These are phyloP conservation scores for Sinosuthora webbiana DNA, from an alignment of 2,113 vertebrate genomes.

Conservation along the genomic window DNA sequence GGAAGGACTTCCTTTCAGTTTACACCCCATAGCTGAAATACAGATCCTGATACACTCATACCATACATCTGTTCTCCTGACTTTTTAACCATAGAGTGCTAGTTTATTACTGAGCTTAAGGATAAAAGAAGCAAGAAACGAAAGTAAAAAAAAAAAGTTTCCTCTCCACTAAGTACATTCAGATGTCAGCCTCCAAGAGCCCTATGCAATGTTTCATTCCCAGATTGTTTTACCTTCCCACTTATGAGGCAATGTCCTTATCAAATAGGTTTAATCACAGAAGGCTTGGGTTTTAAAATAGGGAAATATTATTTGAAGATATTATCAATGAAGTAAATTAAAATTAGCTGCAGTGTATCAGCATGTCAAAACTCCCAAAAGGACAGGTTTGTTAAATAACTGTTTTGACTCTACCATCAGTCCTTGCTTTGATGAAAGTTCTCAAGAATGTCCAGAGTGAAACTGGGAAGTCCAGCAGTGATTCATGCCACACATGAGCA, in stretches of 20 bases:
- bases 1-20: constrained; percentile 29
- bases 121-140: constrained; percentile 82
- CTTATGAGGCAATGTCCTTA: constrained; percentile 36
- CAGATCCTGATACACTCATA: constrained; percentile 56
- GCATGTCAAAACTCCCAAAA: background rate
- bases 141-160: constrained; percentile 73
- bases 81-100: constrained; percentile 85
- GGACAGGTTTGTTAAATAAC: constrained; percentile 1
- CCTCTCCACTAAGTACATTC: constrained; percentile 78
- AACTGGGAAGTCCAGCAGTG: background rate
- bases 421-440: constrained; percentile 26
- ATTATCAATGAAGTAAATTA: background rate
- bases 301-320: background rate
- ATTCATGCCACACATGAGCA: background rate
- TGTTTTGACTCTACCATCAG: background rate
- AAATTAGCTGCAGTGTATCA: background rate
- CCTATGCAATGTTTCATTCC: constrained; percentile 3
- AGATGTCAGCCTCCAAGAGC: constrained; percentile 70
- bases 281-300: background rate
- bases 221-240: constrained; percentile 42
- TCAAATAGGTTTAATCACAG: constrained; percentile 44
- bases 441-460: background rate
- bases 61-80: constrained; percentile 78
- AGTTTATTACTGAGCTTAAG: constrained; percentile 85
- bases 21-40: constrained; percentile 55